Evolutionary conservation across 2,113 vertebrate genomes (phyloP), one percentile per base, ranked within the genome.

Genomic region (Hystrix cristata): DNA sequence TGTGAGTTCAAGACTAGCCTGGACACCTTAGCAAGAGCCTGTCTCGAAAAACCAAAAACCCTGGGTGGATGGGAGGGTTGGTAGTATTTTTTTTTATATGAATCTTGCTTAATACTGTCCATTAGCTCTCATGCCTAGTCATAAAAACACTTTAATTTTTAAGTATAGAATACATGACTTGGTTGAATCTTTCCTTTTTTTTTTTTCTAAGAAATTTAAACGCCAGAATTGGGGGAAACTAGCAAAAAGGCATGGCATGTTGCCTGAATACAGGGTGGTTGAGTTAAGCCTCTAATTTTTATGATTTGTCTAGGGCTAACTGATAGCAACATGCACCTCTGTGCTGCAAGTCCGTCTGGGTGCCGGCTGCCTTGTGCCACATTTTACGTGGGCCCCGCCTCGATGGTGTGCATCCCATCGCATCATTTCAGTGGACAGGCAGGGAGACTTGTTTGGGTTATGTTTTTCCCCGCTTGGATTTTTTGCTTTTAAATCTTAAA

Each of bases 51-150:
- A 72, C 21, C 21, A 43, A 25, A 29, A 76, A 25, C 55, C 38
- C 97, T 81, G 97, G 98, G 98, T 98, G 98, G 98, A 97, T 74
- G 97, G 97, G 97, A 67, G 96, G 96, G 98, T 90, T 59, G 97
- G 97, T 98, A 95, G 95, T 97, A 97, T 98, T 78, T 79, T 38
- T 38, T 38, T 57, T 83, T 97, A 95, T 59, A 98, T 98, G 97
- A 95, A 96, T 97, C 97, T 98, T 97, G 82, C 96, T 98, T 96
- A 96, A 97, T 62, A 71, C 91, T 98, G 98, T 95, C 95, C 98
- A 69, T 98, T 98, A 98, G 98, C 98, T 98, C 98, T 98, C 98
- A 96, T 98, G 98, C 48, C 79, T 79, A 55, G 0, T 0, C 92
- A 95, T 96, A 97, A 97, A 60, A 80, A 67, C 25, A 25, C 74